Conservation (phyloP, 92 coral and sea anemone genomes). For the Palythoa grandis region DNA sequence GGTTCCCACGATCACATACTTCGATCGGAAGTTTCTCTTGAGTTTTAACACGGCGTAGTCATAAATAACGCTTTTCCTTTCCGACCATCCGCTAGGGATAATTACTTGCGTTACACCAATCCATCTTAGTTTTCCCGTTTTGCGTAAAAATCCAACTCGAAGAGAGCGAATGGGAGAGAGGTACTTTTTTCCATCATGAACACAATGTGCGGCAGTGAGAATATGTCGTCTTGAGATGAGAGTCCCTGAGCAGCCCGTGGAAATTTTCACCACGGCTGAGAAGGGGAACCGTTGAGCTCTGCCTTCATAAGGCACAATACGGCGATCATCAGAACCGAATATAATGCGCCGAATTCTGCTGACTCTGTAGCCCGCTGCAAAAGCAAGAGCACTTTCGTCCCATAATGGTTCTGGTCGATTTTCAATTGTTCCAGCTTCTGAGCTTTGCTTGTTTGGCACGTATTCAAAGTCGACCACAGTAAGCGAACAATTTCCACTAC, state of each 20-base stretch:
- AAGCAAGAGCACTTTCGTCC: neutral
- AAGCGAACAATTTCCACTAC: constrained; percentile 32
- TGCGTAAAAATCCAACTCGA: constrained; percentile 73
- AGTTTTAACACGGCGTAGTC: constrained; percentile 80
- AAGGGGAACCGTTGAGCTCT: constrained; percentile 76
- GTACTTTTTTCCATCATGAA: constrained; percentile 74
- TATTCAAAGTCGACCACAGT: constrained; percentile 36
- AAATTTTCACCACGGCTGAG: constrained; percentile 78
- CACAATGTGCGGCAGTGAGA: constrained; percentile 93
- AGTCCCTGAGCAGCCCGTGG: constrained; percentile 87
- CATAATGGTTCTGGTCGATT: constrained; percentile 18
- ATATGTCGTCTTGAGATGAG: constrained; percentile 79
- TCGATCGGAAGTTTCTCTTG: constrained; percentile 44
- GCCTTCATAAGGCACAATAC: neutral
- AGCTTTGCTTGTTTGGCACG: neutral
- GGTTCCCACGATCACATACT: constrained; percentile 58
- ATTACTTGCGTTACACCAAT: constrained; percentile 42
- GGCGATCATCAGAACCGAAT: constrained; percentile 11
- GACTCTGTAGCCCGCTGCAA: constrained; percentile 7
- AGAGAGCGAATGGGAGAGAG: constrained; percentile 54
- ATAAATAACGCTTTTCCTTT: constrained; percentile 24
- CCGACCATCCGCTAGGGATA: constrained; percentile 62
- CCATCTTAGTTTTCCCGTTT: constrained; percentile 65
- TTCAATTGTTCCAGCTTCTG: constrained; percentile 13
- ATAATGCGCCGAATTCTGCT: constrained; percentile 2